Percentiles rank a stretch among this genome's conserved stretches.
Evolutionary conservation across 2,888 invertebrate genomes (phyloP).

Genomic region (Leistus spinibarbis): DNA sequence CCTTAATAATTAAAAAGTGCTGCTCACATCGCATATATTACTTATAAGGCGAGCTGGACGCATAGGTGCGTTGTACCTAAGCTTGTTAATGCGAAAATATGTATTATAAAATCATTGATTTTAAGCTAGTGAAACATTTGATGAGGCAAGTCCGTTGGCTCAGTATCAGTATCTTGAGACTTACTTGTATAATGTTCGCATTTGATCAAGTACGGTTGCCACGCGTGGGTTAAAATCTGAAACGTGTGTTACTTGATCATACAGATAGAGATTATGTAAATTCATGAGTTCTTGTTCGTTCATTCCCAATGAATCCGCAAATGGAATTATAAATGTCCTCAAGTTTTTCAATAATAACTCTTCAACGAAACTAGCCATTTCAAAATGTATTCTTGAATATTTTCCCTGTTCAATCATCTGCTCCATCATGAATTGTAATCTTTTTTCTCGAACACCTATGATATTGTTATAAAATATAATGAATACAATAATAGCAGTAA

Average conservation of each 20-base stretch:
- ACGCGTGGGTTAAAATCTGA: slow-evolving; percentile 81
- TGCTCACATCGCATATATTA: too few relatives aligned
- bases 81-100: too few relatives aligned
- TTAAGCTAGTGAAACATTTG: too few relatives aligned
- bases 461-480: neutral
- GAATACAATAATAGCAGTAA: neutral
- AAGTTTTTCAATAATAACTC: slow-evolving; percentile 70
- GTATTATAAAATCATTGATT: too few relatives aligned
- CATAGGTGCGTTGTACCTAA: too few relatives aligned
- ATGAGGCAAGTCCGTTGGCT: neutral
- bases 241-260: slow-evolving; percentile 74
- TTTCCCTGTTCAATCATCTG: slow-evolving; percentile 68
- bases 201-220: slow-evolving; percentile 80
- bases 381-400: slow-evolving; percentile 76
- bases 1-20: too few relatives aligned
- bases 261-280: slow-evolving; percentile 70
- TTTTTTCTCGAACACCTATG: slow-evolving; percentile 67
- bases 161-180: slow-evolving; percentile 11
- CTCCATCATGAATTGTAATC: slow-evolving; percentile 68
- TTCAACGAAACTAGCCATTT: slow-evolving; percentile 86
- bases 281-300: slow-evolving; percentile 87
- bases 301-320: slow-evolving; percentile 83
- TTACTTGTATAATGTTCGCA: slow-evolving; percentile 69
- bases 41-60: too few relatives aligned
- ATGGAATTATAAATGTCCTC: slow-evolving; percentile 70